A percentile compares a stretch with the other conserved stretches of the same genome.
Conservation (phyloP, 2,113 vertebrate species). For the Dicrurus megarhynchus region DNA sequence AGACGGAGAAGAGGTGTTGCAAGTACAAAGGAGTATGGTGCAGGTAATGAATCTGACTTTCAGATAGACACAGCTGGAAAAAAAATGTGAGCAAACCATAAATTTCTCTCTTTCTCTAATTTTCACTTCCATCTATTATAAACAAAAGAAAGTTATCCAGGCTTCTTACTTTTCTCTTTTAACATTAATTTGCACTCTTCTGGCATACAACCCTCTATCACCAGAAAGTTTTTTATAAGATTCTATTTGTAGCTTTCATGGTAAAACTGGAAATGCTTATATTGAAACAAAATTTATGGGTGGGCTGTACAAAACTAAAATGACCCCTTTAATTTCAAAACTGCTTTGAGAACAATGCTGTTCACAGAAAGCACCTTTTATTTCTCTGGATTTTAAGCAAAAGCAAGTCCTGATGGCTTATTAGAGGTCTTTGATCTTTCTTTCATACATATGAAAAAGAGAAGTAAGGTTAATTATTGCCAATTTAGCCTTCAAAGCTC, state of each 20-base stretch:
- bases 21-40: not conserved
- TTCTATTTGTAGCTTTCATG: not conserved
- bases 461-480: slow-evolving; percentile 19
- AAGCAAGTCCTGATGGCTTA: not conserved
- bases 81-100: not conserved
- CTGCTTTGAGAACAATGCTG: not conserved
- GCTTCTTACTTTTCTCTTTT: not conserved
- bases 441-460: not conserved
- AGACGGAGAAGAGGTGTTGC: not conserved
- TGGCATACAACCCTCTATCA: not conserved
- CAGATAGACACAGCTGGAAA: not conserved
- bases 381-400: slow-evolving; percentile 1
- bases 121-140: not conserved
- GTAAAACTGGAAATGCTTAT: not conserved
- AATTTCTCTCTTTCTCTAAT: not conserved
- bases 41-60: not conserved
- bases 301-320: not conserved
- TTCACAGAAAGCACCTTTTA: not conserved
- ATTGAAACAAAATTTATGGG: not conserved
- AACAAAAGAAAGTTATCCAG: not conserved
- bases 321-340: not conserved
- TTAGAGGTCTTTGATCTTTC: slow-evolving; percentile 24
- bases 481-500: not conserved
- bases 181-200: not conserved
- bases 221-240: not conserved